These are phyloP conservation scores for Miniopterus natalensis DNA, from an alignment of 2,113 vertebrate genomes.

Conservation along the genomic window DNA sequence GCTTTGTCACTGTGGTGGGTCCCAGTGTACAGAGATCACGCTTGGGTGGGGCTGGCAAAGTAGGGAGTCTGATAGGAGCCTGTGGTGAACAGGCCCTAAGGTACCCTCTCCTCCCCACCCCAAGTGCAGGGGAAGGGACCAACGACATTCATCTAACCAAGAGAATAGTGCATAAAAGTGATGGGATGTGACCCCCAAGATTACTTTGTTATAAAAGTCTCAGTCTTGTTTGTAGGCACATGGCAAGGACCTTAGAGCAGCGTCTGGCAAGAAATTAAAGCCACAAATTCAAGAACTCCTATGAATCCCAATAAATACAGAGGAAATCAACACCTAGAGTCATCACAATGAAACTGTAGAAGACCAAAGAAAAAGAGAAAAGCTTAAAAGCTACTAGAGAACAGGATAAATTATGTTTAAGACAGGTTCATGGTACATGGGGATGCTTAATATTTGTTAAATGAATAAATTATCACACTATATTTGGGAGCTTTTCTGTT, in stretches of 20 bases:
- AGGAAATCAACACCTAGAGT: background rate
- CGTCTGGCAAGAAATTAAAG: slow-evolving; percentile 48
- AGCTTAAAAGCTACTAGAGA: background rate
- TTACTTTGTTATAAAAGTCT: background rate
- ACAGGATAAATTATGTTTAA: background rate
- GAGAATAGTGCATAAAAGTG: background rate
- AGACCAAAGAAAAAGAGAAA: background rate
- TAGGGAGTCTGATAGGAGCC: background rate
- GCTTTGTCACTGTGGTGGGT: background rate
- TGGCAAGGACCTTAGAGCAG: background rate
- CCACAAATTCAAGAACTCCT: background rate
- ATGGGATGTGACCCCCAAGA: background rate
- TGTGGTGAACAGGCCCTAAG: background rate
- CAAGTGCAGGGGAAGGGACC: background rate
- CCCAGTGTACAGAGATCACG: background rate
- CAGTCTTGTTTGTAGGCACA: background rate
- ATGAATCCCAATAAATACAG: background rate
- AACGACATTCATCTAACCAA: background rate
- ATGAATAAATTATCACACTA: background rate
- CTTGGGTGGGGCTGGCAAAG: background rate
- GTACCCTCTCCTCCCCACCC: too few species aligned
- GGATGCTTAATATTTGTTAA: background rate
- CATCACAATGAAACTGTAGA: background rate
- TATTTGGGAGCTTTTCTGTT: background rate
- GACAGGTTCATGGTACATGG: background rate